Evolutionary conservation across 2,113 vertebrate species (phyloP), one percentile per base, ranked within the genome.

Genomic region (Cisticola juncidis): DNA sequence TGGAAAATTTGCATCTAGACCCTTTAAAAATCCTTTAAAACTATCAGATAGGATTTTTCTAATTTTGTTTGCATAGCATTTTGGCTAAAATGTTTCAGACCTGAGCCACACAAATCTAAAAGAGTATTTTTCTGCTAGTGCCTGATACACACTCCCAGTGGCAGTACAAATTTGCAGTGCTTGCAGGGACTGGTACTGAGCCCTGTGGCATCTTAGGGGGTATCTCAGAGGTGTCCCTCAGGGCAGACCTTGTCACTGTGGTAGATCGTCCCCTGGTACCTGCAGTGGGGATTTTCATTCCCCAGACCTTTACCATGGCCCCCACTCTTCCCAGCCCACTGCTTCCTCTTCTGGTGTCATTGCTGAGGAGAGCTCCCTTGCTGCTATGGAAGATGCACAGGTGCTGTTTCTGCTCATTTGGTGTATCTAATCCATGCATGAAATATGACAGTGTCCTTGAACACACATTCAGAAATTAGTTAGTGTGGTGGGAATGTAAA

Each of bases 201-300:
- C 28, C 28, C 20, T 0, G 0, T 56, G 28, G 40, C 13, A n/a
- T 40, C 48, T 74, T 1, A 3, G 14, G 3, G 11, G 17, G 1
- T 64, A 20, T 51, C 60, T 69, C 38, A 78, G 33, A 31, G 9
- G 3, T 56, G 7, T 69, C 28, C 11, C 58, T 71, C 8, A n/a
- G 58, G 40, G 8, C 6, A 83, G 40, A 45, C 9, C 3, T 65
- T 73, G 28, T 38, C 28, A 45, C 15, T 4, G 0, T 50, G 4
- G 18, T 78, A 50, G 28, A 14, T 80, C 15, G 4, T 83, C 36
- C 33, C 13, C 11, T 68, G n/a, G 19, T 15, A 45, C 12, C 15
- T 28, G 16, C 38, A 14, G 5, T 11, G 29, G 35, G 1, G 6
- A 81, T 66, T 36, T 86, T 89, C 28, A 38, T 12, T 51, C 12